phyloP scores from a whole-genome alignment of 2,888 invertebrate species.

The Bugula neritina region DNA sequence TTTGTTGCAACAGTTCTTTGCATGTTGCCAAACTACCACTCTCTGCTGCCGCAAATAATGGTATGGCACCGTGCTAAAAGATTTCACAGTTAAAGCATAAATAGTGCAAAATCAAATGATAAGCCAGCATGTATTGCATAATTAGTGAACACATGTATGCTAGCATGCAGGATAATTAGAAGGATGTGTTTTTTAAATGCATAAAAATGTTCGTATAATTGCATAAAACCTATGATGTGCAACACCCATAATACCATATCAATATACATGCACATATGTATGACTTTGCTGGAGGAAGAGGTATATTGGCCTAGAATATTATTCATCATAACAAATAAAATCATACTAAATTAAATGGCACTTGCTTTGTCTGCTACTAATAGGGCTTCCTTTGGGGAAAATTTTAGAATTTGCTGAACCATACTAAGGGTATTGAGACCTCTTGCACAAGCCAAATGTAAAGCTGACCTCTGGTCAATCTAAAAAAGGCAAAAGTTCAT shows the following conservation, averaged over 20 bases:
- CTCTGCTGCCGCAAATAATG: constrained; percentile 86
- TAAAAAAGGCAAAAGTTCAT: constrained; percentile 53
- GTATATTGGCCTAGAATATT: too few species aligned
- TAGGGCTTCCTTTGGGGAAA: constrained; percentile 83
- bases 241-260: too few species aligned
- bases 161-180: too few species aligned
- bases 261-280: too few species aligned
- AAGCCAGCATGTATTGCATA: too few species aligned
- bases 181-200: too few species aligned
- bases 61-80: constrained; percentile 79
- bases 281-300: too few species aligned
- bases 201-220: too few species aligned
- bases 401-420: constrained; percentile 76
- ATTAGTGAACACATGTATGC: too few species aligned
- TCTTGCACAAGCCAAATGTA: constrained; percentile 88
- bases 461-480: constrained; percentile 87
- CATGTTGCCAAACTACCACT: constrained; percentile 92
- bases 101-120: background rate
- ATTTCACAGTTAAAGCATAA: background rate
- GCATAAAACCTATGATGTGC: too few species aligned
- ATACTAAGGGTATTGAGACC: constrained; percentile 88
- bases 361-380: constrained; percentile 81
- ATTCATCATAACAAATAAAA: too few species aligned
- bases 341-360: too few species aligned
- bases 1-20: constrained; percentile 77